A percentile compares a stretch with the other conserved stretches of the same genome.
phyloP scores from a whole-genome alignment of 2,888 invertebrate genomes.

The Chrysodeixis includens region DNA sequence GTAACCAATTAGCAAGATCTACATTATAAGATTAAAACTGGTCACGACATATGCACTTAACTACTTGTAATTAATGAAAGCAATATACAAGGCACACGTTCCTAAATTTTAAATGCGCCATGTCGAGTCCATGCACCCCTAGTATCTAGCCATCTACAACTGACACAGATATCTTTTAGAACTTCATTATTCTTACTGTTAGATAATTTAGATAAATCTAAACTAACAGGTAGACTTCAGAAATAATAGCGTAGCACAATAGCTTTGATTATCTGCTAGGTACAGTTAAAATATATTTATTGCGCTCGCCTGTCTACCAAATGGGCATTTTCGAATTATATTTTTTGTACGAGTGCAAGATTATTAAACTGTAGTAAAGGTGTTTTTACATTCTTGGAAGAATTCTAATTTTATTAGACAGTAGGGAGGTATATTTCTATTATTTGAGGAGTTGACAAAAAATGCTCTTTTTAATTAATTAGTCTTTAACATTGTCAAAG shows the following conservation, averaged over 20 bases:
- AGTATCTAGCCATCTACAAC: slow-evolving; percentile 43
- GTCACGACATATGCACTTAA: not conserved
- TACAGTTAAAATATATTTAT: slow-evolving; percentile 53
- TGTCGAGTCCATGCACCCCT: slow-evolving; percentile 25
- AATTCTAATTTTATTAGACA: not conserved
- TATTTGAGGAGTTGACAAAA: too few species aligned
- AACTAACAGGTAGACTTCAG: slow-evolving; percentile 36
- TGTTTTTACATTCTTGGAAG: slow-evolving; percentile 9
- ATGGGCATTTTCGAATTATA: slow-evolving; percentile 33
- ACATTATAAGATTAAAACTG: not conserved
- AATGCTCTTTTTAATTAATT: too few species aligned
- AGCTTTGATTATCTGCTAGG: slow-evolving; percentile 54
- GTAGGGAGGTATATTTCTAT: too few species aligned
- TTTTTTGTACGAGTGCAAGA: slow-evolving; percentile 35
- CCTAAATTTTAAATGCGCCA: not conserved
- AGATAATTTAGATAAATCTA: slow-evolving; percentile 53
- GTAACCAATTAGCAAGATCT: not conserved
- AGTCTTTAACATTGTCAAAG: too few species aligned
- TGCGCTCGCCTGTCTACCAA: slow-evolving; percentile 20
- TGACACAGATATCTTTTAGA: slow-evolving; percentile 44
- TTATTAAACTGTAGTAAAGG: slow-evolving; percentile 17
- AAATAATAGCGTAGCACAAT: slow-evolving; percentile 51
- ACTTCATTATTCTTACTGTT: slow-evolving; percentile 55
- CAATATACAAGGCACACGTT: not conserved
- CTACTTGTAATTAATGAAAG: not conserved